Conservation (phyloP, 2,113 vertebrate genomes). For the Phalacrocorax aristotelis region DNA sequence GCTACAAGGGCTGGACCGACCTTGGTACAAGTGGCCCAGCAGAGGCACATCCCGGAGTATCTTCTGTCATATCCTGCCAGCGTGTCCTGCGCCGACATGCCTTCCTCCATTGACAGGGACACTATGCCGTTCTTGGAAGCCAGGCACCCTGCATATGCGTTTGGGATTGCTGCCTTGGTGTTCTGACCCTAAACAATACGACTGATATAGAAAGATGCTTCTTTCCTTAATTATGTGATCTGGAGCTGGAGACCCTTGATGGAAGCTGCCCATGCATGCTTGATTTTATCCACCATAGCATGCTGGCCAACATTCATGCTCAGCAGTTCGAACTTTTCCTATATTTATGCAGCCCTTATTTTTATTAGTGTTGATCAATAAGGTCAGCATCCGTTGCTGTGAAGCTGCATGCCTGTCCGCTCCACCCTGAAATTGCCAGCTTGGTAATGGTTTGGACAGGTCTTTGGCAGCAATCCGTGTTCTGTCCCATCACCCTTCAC, state of each 20-base stretch:
- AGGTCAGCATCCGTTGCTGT: not conserved
- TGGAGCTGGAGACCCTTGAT: not conserved
- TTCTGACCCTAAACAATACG: not conserved
- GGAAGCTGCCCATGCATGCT: not conserved
- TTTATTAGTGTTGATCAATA: not conserved
- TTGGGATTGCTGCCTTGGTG: not conserved
- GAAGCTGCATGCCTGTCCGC: not conserved
- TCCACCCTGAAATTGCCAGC: not conserved
- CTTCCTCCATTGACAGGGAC: not conserved
- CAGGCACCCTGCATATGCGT: fast-evolving
- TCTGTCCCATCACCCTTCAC: not conserved
- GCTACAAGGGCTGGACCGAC: not conserved
- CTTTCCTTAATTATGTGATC: not conserved
- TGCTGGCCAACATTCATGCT: not conserved
- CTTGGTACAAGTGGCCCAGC: not conserved
- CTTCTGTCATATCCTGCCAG: not conserved
- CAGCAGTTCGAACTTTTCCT: not conserved
- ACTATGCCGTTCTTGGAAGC: not conserved
- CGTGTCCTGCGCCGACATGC: not conserved
- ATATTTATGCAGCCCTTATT: not conserved
- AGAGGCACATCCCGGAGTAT: not conserved
- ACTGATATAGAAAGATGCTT: not conserved
- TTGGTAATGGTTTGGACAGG: not conserved
- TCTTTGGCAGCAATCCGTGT: not conserved
- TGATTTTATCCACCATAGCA: not conserved